These are phyloP conservation scores for Cryptocephalus primarius DNA, from an alignment of 2,888 invertebrate species.

Conservation along the genomic window DNA sequence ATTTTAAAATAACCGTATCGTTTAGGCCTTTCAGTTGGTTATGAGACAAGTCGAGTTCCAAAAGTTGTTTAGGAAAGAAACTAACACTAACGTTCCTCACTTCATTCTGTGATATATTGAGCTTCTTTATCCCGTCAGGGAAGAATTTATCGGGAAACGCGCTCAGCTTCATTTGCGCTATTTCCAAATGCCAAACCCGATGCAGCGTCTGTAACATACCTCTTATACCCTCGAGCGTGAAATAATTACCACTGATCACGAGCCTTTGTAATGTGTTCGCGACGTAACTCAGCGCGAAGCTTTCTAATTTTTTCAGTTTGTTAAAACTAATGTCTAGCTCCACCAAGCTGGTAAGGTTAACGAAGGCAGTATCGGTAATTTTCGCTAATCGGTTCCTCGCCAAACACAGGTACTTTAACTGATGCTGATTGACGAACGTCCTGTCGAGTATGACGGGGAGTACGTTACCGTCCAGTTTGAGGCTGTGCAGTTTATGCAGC, in stretches of 20 bases:
- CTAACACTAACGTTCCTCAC: conserved; percentile 48
- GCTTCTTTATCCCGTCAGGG: conserved; percentile 46
- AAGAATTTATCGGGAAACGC: conserved; percentile 45
- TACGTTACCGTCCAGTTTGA: conserved; percentile 66
- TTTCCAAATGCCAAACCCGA: conserved; percentile 45
- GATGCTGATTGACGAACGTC: conserved; percentile 49
- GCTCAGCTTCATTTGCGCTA: conserved; percentile 49
- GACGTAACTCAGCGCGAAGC: conserved; percentile 47
- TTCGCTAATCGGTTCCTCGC: conserved; percentile 64
- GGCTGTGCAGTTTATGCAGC: conserved; percentile 50
- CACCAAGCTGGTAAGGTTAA: conserved; percentile 56
- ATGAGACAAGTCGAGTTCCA: conserved; percentile 60
- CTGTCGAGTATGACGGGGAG: conserved; percentile 63
- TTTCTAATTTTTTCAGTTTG: conserved; percentile 57
- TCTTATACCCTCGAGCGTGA: conserved; percentile 45
- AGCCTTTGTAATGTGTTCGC: conserved; percentile 52
- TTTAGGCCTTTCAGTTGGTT: conserved; percentile 57
- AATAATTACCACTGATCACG: conserved; percentile 64
- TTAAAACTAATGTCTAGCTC: conserved; percentile 68
- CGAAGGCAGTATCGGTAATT: conserved; percentile 62
- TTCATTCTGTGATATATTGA: conserved; percentile 67
- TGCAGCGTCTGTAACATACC: conserved; percentile 47
- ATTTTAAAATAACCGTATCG: conserved; percentile 44
- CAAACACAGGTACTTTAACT: conserved; percentile 41
- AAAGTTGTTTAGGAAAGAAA: conserved; percentile 46